These are phyloP conservation scores for Catharus ustulatus DNA, from an alignment of 2,797 vertebrate species.

Conservation along the genomic window DNA sequence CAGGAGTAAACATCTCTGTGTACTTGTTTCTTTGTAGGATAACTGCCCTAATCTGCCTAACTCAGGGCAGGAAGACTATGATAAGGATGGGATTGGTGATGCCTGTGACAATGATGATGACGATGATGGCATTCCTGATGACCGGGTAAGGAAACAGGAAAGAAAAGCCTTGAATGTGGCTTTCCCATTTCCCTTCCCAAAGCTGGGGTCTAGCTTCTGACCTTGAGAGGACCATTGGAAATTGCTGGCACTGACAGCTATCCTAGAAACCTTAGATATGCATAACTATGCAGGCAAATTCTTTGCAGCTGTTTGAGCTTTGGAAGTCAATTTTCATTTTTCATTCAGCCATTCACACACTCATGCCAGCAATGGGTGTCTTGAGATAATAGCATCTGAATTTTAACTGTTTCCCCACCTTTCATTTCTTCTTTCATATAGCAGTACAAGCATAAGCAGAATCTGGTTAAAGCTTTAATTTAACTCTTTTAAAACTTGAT, in stretches of 20 bases:
- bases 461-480: not conserved
- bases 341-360: not conserved
- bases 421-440: slow-evolving; percentile 15
- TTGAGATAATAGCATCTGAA: slow-evolving; percentile 43
- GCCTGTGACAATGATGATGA: slow-evolving; percentile 97
- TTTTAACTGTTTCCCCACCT: not conserved
- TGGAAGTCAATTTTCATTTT: not conserved
- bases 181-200: not conserved
- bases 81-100: slow-evolving; percentile 96
- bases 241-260: not conserved
- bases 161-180: not conserved
- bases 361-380: not conserved
- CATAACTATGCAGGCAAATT: not conserved
- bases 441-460: not conserved
- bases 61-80: slow-evolving; percentile 99
- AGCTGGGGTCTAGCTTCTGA: not conserved
- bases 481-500: not conserved
- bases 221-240: not conserved
- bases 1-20: not conserved
- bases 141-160: slow-evolving; percentile 84
- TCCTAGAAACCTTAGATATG: not conserved
- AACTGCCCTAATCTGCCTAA: slow-evolving; percentile 98
- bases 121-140: slow-evolving; percentile 93
- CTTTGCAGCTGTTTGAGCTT: slow-evolving; percentile 38
- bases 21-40: slow-evolving; percentile 81